phyloP scores from a whole-genome alignment of 2,797 vertebrate genomes.

The Sus cebifrons region DNA sequence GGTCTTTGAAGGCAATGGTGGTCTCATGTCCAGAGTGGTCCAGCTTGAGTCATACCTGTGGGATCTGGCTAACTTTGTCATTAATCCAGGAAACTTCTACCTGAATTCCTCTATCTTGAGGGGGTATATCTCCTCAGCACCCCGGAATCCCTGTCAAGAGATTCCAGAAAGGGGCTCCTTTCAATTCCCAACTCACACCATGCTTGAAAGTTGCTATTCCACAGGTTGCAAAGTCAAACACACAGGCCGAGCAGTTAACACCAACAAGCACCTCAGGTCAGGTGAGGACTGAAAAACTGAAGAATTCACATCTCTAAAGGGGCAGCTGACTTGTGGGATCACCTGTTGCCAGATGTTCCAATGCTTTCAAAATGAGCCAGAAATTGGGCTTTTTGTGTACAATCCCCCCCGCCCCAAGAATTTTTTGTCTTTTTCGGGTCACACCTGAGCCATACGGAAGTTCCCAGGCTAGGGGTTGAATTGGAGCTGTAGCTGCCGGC shows the following conservation, averaged over 20 bases:
- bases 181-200: background rate
- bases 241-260: background rate
- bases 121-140: background rate
- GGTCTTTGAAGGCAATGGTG: background rate
- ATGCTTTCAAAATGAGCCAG: background rate
- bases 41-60: background rate
- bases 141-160: background rate
- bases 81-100: background rate
- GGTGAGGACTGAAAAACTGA: background rate
- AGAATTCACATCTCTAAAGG: background rate
- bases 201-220: background rate
- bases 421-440: too few relatives aligned
- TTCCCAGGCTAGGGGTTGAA: too few relatives aligned
- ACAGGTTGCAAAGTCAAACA: background rate
- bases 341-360: background rate
- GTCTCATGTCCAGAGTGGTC: background rate
- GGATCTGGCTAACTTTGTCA: background rate
- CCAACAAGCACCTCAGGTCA: background rate
- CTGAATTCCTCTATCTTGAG: background rate
- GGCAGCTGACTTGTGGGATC: background rate
- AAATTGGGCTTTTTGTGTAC: background rate
- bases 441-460: too few relatives aligned
- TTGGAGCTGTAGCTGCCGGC: too few relatives aligned
- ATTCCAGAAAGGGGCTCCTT: background rate
- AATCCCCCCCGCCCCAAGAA: background rate